Evolutionary conservation across 2,888 invertebrate species (phyloP), one percentile per base, ranked within the genome.

Genomic region (Chrysotoxum bicinctum): DNA sequence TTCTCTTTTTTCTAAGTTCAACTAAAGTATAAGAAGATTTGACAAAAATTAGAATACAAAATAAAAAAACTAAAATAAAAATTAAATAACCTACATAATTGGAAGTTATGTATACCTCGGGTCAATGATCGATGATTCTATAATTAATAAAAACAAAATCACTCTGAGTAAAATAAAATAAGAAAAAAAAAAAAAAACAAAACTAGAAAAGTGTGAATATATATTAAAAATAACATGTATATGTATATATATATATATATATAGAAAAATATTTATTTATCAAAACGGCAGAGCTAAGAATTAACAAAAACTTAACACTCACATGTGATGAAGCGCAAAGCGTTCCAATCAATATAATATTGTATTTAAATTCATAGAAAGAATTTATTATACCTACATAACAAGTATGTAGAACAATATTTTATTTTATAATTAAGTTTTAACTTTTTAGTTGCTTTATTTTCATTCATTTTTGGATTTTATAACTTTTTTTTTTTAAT

Each of bases 271-370:
- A 70, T 76, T 21, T 66, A 35, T 60, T 26, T 45, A 64, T 19
- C 30, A 35, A 64, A 64, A 30, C 32, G 30, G 30, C 37, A 60
- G 23, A 40, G 26, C 37, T 64, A 64, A 32, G 19, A 26, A 50
- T 35, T 21, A 54, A 68, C 62, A 64, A 58, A 62, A 60, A 58
- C 26, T 43, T 56, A 64, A 66, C 70, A 80, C 60, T 75, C 66
- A 68, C 30, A 84, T 84, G 80, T 84, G 84, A 84, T 84, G 83
- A 66, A 70, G 58, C 83, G 83, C 83, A 56, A 64, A 84, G 83
- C 79, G 79, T 79, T 74, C 64, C 69, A 75, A 79, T 79, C 79
- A 84, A 66, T 70, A 69, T 62, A 21, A 40, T 23, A 60, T 62
- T 10, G 43, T 48, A 70, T 58, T 52, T 58, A 50, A 45, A 58